Percentiles rank a stretch among this genome's conserved stretches.
Evolutionary conservation across 1,140 invertebrate genomes (phyloP).

Genomic region (Diplogasteroides magnus): DNA sequence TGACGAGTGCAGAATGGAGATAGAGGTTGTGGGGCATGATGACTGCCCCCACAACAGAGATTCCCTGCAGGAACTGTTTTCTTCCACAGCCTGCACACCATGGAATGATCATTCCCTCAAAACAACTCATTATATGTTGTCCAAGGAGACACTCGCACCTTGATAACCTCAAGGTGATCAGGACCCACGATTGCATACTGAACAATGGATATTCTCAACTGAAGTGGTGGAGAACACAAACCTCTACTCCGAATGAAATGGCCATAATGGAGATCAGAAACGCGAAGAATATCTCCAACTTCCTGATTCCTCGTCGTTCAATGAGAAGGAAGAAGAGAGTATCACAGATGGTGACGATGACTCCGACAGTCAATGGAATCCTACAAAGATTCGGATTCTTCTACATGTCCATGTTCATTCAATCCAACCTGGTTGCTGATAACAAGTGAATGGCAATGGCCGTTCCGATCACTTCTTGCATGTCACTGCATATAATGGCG

Average conservation of each 20-base stretch:
- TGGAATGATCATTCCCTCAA: constrained; percentile 73
- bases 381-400: constrained; percentile 61
- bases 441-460: constrained; percentile 79
- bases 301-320: constrained; percentile 83
- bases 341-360: constrained; percentile 79
- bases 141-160: not conserved
- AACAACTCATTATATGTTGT: constrained; percentile 64
- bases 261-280: constrained; percentile 79
- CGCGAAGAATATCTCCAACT: constrained; percentile 80
- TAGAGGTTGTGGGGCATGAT: constrained; percentile 96
- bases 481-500: constrained; percentile 88
- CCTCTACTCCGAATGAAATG: constrained; percentile 82
- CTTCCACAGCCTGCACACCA: constrained; percentile 71
- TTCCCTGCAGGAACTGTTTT: constrained; percentile 71
- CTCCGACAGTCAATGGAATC: constrained; percentile 77
- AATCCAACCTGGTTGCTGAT: constrained; percentile 68
- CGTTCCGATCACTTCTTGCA: constrained; percentile 67
- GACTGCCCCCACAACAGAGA: constrained; percentile 82
- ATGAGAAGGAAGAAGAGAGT: constrained; percentile 85
- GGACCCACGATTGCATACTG: not conserved
- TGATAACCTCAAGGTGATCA: not conserved
- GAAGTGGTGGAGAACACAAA: no score
- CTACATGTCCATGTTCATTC: constrained; percentile 19
- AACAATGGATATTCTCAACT: no score
- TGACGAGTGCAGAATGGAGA: constrained; percentile 84